Evolutionary conservation across 2,888 invertebrate species (phyloP), one percentile per base, ranked within the genome.

Genomic region (Ligdia adustata): DNA sequence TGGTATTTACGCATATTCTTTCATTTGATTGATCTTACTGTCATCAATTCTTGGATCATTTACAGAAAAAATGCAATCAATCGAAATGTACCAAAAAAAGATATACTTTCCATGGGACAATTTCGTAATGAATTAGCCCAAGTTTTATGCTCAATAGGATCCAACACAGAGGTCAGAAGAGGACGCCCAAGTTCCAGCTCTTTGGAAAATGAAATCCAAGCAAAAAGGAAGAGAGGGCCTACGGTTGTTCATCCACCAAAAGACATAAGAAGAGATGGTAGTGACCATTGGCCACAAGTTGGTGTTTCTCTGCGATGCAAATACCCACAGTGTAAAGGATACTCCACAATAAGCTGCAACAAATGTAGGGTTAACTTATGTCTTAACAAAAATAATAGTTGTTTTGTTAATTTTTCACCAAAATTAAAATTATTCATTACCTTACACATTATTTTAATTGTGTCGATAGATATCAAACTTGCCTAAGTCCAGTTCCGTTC

Each of bases 21-120:
- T n/a, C n/a, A n/a, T n/a, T n/a, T n/a, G n/a, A n/a, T n/a, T n/a
- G n/a, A 64, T 53, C 62, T 67, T 55, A 57, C 64, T 44, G 55
- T 64, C 39, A 70, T 68, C 48, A 66, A 70, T 59, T 51, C 64
- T 46, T 67, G 66, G 66, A 55, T 67, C 48, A 53, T 64, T 2
- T 64, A 66, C 55, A 61, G 60, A 62, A 66, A 64, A 56, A 64
- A 57, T 55, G 59, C 52, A 62, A 11, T 12, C 53, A 62, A 58
- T 57, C 58, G 53, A 59, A 60, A 56, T 46, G 38, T 47, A 41
- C 56, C 45, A 43, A 64, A 66, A 48, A 53, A 64, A 11, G 9
- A 20, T 26, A 13, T 44, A 9, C 37, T 43, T n/a, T n/a, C n/a
- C n/a, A n/a, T n/a, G 31, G 41, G 45, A 24, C 24, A 13, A 24